Conservation (phyloP, 2,113 vertebrate genomes). For the Gallinago paraguaiae region DNA sequence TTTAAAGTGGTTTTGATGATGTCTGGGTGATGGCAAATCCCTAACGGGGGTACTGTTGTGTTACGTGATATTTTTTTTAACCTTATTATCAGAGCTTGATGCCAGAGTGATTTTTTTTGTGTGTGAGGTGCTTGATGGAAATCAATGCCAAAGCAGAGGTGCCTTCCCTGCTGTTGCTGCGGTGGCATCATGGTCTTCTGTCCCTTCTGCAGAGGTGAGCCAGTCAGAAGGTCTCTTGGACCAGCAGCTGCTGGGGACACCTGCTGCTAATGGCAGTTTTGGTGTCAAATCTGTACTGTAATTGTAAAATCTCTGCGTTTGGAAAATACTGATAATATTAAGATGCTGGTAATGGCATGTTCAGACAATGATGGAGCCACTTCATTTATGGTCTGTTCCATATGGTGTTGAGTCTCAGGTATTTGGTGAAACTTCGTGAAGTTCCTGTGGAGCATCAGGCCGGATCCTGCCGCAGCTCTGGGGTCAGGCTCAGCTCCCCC, state of each 20-base stretch:
- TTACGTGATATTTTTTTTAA: neutral
- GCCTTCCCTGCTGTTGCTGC: neutral
- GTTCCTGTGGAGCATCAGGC: neutral
- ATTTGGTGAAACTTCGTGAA: neutral
- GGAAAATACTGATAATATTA: neutral
- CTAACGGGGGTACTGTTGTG: accelerated
- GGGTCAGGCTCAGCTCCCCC: neutral
- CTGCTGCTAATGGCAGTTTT: neutral
- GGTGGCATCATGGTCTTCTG: neutral
- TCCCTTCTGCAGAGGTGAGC: neutral
- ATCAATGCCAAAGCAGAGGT: neutral
- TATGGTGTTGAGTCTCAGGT: accelerated
- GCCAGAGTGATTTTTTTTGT: neutral
- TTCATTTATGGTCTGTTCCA: neutral
- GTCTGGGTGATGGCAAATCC: neutral
- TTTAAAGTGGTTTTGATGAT: neutral
- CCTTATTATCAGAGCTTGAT: neutral
- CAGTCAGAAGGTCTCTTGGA: neutral
- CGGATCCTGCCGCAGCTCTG: neutral
- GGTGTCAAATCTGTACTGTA: neutral
- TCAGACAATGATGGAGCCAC: neutral
- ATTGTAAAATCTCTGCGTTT: neutral
- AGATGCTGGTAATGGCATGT: neutral
- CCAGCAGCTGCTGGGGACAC: neutral
- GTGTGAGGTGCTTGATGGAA: neutral